Base-by-base conservation (phyloP, 2,797 vertebrate species). In the Meda fulgida region DNA sequence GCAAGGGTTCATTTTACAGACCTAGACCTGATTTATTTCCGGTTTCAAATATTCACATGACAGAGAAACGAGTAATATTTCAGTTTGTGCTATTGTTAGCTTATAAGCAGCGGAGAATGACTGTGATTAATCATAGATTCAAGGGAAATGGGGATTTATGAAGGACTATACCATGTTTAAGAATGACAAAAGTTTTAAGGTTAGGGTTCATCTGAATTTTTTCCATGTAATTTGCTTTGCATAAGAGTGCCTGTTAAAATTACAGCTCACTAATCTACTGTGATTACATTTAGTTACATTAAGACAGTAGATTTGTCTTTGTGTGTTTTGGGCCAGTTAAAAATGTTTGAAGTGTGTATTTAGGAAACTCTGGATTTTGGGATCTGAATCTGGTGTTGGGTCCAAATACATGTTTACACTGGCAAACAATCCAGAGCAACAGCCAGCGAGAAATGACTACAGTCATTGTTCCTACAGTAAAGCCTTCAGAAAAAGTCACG, bases 401-500 rank as follows among this genome's bases (percentile, higher is more conserved):
- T 76, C 60, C 81, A 83, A 83, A 76, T 71, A 76, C 60, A 83
- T 76, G 81, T 83, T 83, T 83, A 76, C 73, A 76, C 71, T 83
- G 81, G 81, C 81, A 83, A 51, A 51, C 71, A 26, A 75, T 83
- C 21, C 40, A 66, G 63, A 36, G 70, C 70, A 75, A 63, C 70
- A 36, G 70, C 29, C 81, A 75, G 48, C 3, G 2, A 76, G 71
- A 83, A 51, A 76, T 76, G 72, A 67, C 60, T 83, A 53, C 60
- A 66, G 71, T 48, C 60, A 76, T 53, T 83, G 81, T 76, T 83
- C 43, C 43, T 76, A 67, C 71, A 76, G 58, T 29, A 53, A 75
- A 76, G 46, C 43, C 4, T 53, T 26, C 29, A 31, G 60, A 66
- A 73, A 65, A 36, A 51, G 40, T 75, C 55, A 66, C 11, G 3